Evolutionary conservation across 2,113 vertebrate genomes (phyloP), one percentile per base, ranked within the genome.

Genomic region (Gracilinanus agilis): DNA sequence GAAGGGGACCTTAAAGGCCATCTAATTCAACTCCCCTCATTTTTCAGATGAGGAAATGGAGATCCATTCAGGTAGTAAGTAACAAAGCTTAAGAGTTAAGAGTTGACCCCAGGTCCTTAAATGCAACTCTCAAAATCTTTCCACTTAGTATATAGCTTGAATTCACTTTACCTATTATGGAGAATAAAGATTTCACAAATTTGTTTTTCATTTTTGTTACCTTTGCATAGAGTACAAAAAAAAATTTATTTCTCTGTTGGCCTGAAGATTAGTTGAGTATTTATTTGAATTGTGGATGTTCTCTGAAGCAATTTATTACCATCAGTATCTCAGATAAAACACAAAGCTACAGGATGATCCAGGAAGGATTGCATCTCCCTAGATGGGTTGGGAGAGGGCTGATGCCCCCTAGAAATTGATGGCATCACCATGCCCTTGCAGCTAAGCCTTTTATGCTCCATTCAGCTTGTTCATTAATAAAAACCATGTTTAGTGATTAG

Each of bases 281-380:
- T 95, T 94, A 55, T 49, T 95, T 92, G 40, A 92, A 91, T 95
- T 83, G 29, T 90, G 27, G 10, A 90, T 6, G 94, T 75, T 96
- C 90, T 5, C 67, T 67, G 44, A 94, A 94, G 55, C 93, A 83
- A 55, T 90, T 93, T 55, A 49, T 88, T 75, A 1, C 67, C 88
- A 93, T 89, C 92, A 24, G 83, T 91, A 27, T 94, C 49, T 1
- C 25, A 91, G 90, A 12, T 23, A 90, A 95, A 95, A 92, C n/a
- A 88, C 90, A 44, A 75, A 75, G 34, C 67, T 75, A 9, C 13
- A 75, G 13, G 6, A 16, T 93, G 4, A 88, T 89, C n/a, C n/a
- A n/a, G n/a, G n/a, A n/a, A n/a, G n/a, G n/a, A n/a, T n/a, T 92
- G 6, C 89, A 91, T 95, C 93, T 96, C 19, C 25, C n/a, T 94